These are phyloP conservation scores for Propithecus deckenii DNA, from an alignment of 2,797 vertebrate genomes.

Conservation along the genomic window DNA sequence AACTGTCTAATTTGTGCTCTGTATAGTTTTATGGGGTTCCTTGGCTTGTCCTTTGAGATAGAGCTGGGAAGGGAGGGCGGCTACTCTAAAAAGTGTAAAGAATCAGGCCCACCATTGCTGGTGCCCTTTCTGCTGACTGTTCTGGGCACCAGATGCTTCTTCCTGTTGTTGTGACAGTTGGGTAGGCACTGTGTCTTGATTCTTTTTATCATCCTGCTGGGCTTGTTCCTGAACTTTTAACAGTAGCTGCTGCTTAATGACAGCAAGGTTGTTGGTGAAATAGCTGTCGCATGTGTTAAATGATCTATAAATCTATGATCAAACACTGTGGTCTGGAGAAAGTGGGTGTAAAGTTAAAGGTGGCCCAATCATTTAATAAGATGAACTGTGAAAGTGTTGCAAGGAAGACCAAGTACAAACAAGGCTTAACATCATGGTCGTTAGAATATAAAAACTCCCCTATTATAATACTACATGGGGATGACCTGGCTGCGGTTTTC, in stretches of 20 bases:
- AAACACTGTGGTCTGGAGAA: conserved; percentile 69
- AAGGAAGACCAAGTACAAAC: conserved; percentile 42
- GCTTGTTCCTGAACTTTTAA: conserved; percentile 72
- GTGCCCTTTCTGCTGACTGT: background rate
- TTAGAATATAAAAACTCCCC: conserved; percentile 44
- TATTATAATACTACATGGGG: background rate
- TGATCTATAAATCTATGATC: conserved; percentile 79
- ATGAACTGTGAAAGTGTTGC: conserved; percentile 42
- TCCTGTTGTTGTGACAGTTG: conserved; percentile 48
- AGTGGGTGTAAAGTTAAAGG: conserved; percentile 69
- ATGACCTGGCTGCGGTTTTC: conserved; percentile 25
- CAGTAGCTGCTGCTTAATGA: conserved; percentile 64
- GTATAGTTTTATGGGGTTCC: background rate
- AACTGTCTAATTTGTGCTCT: background rate
- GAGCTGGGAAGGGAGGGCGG: background rate
- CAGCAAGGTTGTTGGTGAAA: conserved; percentile 69
- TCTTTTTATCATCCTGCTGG: conserved; percentile 66
- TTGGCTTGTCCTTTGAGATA: background rate
- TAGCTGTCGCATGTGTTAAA: conserved; percentile 62
- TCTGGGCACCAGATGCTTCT: conserved; percentile 50
- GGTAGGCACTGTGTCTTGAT: conserved; percentile 57
- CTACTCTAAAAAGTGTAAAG: background rate
- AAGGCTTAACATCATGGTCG: conserved; percentile 4
- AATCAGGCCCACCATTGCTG: background rate
- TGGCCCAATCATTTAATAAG: conserved; percentile 64